Conservation (phyloP, 2,888 invertebrate species). For the Diloba caeruleocephala region DNA sequence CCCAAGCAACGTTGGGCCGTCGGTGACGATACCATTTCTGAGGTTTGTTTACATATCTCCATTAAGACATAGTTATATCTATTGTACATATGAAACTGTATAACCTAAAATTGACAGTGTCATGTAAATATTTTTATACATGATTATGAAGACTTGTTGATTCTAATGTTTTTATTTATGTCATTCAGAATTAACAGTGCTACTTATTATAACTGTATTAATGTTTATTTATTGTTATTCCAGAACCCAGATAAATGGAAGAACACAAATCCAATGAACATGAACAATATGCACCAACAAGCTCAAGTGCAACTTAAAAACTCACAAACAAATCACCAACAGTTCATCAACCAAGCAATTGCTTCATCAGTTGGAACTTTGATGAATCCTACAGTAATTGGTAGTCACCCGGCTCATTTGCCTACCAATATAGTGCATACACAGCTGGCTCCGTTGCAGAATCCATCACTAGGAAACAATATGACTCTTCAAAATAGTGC, state of each 20-base stretch:
- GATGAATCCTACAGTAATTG: conserved; percentile 85
- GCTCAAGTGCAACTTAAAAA: conserved; percentile 84
- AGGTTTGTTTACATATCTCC: conserved; percentile 90
- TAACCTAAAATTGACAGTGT: conserved; percentile 45
- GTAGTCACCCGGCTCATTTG: conserved; percentile 83
- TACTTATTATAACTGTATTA: background rate
- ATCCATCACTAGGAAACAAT: conserved; percentile 82
- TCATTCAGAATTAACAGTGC: background rate
- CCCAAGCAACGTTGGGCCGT: conserved; percentile 96
- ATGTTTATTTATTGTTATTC: conserved; percentile 64
- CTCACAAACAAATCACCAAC: conserved; percentile 87
- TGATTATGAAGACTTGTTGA: conserved; percentile 1
- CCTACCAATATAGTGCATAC: conserved; percentile 87
- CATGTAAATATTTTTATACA: conserved; percentile 17
- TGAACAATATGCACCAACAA: conserved; percentile 89
- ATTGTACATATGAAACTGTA: conserved; percentile 12
- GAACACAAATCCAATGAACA: conserved; percentile 90
- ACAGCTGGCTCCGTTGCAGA: conserved; percentile 86
- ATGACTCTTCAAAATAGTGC: conserved; percentile 82
- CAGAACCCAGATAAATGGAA: conserved; percentile 97
- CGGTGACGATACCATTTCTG: conserved; percentile 96
- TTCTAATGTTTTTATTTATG: background rate
- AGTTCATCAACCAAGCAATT: conserved; percentile 84
- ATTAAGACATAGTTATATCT: background rate
- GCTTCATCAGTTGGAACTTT: conserved; percentile 83